Percentiles rank a stretch among this genome's conserved stretches.
phyloP scores from a whole-genome alignment of 2,888 invertebrate species.

The Acronicta alni region DNA sequence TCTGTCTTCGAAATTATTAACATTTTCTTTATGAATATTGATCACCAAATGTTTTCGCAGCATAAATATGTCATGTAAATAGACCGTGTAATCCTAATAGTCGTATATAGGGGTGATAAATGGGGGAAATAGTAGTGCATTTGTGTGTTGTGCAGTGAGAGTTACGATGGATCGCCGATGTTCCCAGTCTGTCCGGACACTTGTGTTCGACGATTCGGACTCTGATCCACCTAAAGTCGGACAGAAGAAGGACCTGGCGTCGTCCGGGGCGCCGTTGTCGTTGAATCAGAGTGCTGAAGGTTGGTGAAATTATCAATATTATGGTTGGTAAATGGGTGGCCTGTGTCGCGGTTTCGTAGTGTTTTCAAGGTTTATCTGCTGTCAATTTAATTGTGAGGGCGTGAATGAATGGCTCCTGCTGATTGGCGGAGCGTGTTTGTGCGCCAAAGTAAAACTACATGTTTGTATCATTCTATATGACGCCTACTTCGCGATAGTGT shows the following conservation, averaged over 20 bases:
- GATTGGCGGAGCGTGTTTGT: slow-evolving; percentile 44
- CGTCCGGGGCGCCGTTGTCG: slow-evolving; percentile 77
- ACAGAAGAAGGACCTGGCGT: slow-evolving; percentile 79
- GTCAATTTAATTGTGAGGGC: slow-evolving; percentile 74
- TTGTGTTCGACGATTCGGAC: slow-evolving; percentile 93
- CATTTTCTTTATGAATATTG: slow-evolving; percentile 52
- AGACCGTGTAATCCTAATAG: slow-evolving; percentile 54
- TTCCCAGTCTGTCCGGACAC: slow-evolving; percentile 93
- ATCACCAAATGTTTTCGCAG: slow-evolving; percentile 54
- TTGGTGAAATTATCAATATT: slow-evolving; percentile 66
- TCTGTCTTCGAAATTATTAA: slow-evolving; percentile 7
- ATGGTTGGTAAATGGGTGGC: slow-evolving; percentile 59
- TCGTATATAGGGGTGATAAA: slow-evolving; percentile 72
- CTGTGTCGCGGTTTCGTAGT: slow-evolving; percentile 60
- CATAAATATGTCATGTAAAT: slow-evolving; percentile 63
- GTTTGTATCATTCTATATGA: slow-evolving; percentile 30
- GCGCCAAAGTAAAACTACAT: slow-evolving; percentile 39
- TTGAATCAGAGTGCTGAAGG: slow-evolving; percentile 85
- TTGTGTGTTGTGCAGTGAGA: slow-evolving; percentile 81
- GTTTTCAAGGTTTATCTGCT: slow-evolving; percentile 82
- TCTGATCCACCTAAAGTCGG: slow-evolving; percentile 84
- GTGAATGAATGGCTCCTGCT: slow-evolving; percentile 65
- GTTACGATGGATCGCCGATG: slow-evolving; percentile 89
- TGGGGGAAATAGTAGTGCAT: slow-evolving; percentile 81
- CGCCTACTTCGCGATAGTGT: slow-evolving; percentile 28